Evolutionary conservation across 2,113 vertebrate genomes (phyloP).

Genomic region (Calyptomena viridis): DNA sequence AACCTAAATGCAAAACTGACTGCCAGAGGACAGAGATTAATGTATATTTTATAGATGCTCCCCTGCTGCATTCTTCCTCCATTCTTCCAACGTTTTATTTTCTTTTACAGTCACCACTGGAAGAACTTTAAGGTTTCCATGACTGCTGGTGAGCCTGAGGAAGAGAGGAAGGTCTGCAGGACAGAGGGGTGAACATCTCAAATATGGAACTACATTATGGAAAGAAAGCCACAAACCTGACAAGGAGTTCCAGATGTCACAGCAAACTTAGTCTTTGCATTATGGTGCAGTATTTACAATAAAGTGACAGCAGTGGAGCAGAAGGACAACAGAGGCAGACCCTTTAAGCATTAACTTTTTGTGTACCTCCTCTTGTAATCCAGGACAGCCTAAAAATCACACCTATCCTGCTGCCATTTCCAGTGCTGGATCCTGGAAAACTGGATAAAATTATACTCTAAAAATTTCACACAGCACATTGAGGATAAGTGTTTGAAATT

Average conservation of each 20-base stretch:
- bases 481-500: neutral
- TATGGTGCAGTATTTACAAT: fast-evolving
- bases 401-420: neutral
- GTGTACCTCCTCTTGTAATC: neutral
- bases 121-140: neutral
- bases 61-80: neutral
- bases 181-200: neutral
- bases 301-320: neutral
- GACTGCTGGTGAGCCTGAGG: neutral
- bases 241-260: neutral
- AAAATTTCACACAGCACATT: neutral
- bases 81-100: neutral
- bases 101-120: neutral
- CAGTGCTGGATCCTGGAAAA: neutral
- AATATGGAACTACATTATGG: too few species aligned
- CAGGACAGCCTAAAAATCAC: neutral
- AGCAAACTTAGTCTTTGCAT: neutral
- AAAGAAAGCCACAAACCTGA: neutral
- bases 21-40: neutral
- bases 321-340: neutral
- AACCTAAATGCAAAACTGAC: neutral
- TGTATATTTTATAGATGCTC: neutral
- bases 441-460: neutral
- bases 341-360: neutral
- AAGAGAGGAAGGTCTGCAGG: neutral